Evolutionary conservation across 2,113 vertebrate genomes (phyloP), one percentile per base, ranked within the genome.

Genomic region (Triplophysa siluroides): DNA sequence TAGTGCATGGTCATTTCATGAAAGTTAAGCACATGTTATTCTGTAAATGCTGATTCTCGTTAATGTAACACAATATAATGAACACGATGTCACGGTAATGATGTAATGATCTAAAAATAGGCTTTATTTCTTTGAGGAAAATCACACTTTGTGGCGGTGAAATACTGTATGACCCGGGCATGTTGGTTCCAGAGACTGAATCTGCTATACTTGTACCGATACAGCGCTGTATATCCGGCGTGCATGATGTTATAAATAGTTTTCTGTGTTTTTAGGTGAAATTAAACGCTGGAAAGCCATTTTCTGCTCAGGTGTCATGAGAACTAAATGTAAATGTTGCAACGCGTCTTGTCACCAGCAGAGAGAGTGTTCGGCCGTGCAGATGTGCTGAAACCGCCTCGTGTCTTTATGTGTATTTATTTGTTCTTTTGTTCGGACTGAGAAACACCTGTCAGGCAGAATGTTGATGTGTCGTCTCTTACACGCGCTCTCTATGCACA

Each of bases 231-330:
- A 43, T 43, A 18, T 74, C n/a, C 54, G 41, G 71, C 38, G 60
- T 61, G 63, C 62, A 54, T 80, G 71, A 43, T 65, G 45, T 45
- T 7, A 45, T 45, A 24, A 64, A 64, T 10, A 24, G 18, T 47
- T 19, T 33, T 64, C 19, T n/a, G 29, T 1, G 47, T 1, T 23
- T 54, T 18, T 18, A 13, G 67, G 26, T 63, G 62, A 43, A 80
- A 60, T 50, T n/a, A 21, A 58, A 1, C 45, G 63, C 61, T 14
- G 6, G 54, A 76, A 79, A 81, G 71, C 63, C 54, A 62, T 61
- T 76, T 45, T 76, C 62, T 70, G 58, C 71, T 76, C 79, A 81
- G 71, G 74, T 76, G 73, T 61, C 11, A 78, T 60, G 5, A 61
- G n/a, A 58, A 14, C 50, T 52, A 18, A 70, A 50, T 47, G 68